Evolutionary conservation across 2,113 vertebrate species (phyloP).

Genomic region (Puntigrus tetrazona): DNA sequence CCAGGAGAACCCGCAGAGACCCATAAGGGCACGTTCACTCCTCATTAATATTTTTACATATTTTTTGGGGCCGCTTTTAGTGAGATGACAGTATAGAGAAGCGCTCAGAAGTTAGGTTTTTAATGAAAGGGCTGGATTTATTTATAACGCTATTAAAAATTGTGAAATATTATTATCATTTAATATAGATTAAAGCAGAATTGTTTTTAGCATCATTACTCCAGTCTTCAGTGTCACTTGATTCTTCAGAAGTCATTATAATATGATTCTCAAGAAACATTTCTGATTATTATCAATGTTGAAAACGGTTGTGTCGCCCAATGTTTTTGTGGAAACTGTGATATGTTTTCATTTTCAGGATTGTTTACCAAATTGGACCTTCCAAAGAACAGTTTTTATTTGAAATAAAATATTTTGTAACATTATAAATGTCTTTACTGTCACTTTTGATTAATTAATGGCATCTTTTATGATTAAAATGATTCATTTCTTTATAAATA

Average conservation of each 20-base stretch:
- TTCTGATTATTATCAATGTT: background rate
- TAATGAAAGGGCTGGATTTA: background rate
- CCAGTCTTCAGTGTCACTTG: background rate
- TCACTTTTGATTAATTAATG: background rate
- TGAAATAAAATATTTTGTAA: background rate
- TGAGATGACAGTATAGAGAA: background rate
- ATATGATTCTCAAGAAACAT: background rate
- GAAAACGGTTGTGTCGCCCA: background rate
- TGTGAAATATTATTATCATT: background rate
- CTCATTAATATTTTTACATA: background rate
- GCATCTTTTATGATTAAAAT: background rate
- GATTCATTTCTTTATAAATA: background rate
- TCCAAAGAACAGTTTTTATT: background rate
- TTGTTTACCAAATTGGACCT: accelerated
- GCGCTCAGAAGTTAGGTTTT: background rate
- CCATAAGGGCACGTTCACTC: background rate
- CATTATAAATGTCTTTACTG: background rate
- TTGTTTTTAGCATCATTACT: background rate
- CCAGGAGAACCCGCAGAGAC: background rate
- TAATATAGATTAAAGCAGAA: background rate
- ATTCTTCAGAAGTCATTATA: background rate
- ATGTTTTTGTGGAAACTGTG: no score
- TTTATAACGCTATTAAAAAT: background rate
- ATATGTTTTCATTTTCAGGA: no score
- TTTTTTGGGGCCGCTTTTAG: background rate